These are phyloP conservation scores for Chorisops tibialis DNA, from an alignment of 2,888 invertebrate genomes.

Conservation along the genomic window DNA sequence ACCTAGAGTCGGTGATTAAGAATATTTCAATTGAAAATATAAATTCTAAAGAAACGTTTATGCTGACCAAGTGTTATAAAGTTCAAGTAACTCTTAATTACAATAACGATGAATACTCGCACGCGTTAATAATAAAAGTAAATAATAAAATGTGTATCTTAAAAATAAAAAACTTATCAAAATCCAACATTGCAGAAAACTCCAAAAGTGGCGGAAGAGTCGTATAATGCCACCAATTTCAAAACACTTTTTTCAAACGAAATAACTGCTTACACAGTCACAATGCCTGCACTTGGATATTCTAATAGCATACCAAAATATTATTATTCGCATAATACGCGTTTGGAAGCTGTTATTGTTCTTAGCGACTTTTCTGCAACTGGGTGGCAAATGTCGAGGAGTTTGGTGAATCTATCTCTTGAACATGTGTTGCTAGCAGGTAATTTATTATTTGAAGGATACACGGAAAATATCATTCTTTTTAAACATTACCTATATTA, in stretches of 20 bases:
- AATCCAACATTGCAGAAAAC: constrained; percentile 42
- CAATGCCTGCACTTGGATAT: constrained; percentile 42
- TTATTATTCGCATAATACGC: constrained; percentile 41
- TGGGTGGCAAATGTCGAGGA: constrained; percentile 43
- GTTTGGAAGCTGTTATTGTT: constrained; percentile 40
- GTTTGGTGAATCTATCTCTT: constrained; percentile 42
- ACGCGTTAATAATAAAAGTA: constrained; percentile 45
- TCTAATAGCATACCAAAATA: constrained; percentile 41
- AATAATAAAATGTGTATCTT: not conserved
- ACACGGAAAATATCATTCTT: too few relatives aligned
- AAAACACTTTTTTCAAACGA: constrained; percentile 45
- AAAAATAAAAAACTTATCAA: constrained; percentile 9
- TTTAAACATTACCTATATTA: not conserved
- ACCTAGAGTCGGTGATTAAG: constrained; percentile 34
- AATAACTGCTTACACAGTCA: constrained; percentile 42
- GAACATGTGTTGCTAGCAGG: constrained; percentile 46
- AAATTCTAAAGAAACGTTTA: constrained; percentile 43
- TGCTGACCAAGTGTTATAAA: constrained; percentile 45
- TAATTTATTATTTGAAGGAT: too few relatives aligned
- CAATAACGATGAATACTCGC: constrained; percentile 30
- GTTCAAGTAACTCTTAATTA: constrained; percentile 39
- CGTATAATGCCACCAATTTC: constrained; percentile 42
- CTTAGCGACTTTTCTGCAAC: constrained; percentile 43
- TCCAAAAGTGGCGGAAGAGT: constrained; percentile 39
- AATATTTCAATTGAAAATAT: constrained; percentile 39